A percentile compares a stretch with the other conserved stretches of the same genome.
These are phyloP conservation scores for Psittacula derbiana DNA, from an alignment of 2,797 vertebrate genomes.

Conservation along the genomic window DNA sequence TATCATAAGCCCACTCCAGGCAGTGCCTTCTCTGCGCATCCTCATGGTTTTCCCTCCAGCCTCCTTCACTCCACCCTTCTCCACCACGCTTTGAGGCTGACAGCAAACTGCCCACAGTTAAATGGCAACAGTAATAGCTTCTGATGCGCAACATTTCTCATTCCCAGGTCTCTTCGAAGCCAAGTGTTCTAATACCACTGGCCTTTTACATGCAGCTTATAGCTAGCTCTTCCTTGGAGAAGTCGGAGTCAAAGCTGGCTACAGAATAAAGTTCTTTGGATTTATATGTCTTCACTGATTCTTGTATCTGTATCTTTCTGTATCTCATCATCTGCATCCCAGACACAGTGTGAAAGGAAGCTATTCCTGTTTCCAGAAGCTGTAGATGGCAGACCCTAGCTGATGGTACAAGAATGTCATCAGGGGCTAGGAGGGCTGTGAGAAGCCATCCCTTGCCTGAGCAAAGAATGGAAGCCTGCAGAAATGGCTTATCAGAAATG, in stretches of 20 bases:
- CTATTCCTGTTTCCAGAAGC: neutral
- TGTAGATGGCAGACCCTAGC: neutral
- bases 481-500: constrained; percentile 42
- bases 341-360: neutral
- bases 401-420: neutral
- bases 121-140: neutral
- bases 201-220: neutral
- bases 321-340: neutral
- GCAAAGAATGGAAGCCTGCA: neutral
- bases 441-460: neutral
- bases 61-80: neutral
- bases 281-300: neutral
- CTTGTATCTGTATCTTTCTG: neutral
- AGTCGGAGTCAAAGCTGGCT: neutral
- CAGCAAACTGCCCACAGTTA: neutral
- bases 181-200: neutral
- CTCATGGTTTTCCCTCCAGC: neutral
- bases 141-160: neutral
- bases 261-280: neutral
- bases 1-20: neutral
- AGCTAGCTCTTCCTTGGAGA: neutral
- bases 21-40: neutral
- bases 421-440: neutral
- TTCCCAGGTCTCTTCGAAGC: neutral
- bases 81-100: neutral